Evolutionary conservation across 2,888 invertebrate genomes (phyloP), one percentile per base, ranked within the genome.

Genomic region (Cantharis lateralis): DNA sequence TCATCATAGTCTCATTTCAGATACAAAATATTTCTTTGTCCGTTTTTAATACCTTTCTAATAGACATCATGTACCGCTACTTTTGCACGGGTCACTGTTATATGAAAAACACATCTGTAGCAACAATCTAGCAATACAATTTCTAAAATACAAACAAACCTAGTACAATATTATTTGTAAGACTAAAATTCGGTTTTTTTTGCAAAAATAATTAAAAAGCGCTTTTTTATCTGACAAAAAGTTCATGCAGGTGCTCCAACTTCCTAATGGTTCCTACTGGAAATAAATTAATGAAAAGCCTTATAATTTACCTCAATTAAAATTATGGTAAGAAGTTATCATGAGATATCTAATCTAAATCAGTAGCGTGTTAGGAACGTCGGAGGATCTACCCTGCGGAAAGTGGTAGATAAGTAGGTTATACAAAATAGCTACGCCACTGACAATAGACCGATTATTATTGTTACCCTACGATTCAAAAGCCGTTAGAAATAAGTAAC

Each of bases 11-110:
- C 70, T 75, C 70, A 70, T 70, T 70, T 71, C 68, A 71, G 61
- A 28, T 68, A 71, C 70, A 62, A 75, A 75, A 70, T 71, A 75
- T 75, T 71, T 74, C 73, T 73, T 73, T 73, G 73, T 73, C 69
- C 61, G 68, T 62, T 68, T 62, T 63, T 68, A 73, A 62, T 62
- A 61, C 72, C 68, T 68, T 71, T 66, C 72, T 13, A 68, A 68
- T 48, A 64, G n/a, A 28, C 62, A 64, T 66, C 16, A 26, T 63
- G 71, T 48, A 64, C 68, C 68, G 72, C 68, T 48, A 48, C 26
- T 18, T 64, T 32, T 69, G 15, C 64, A 66, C 63, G 18, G 63
- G 63, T 63, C 63, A 63, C 63, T 18, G 63, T 63, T 63, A 16
- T 63, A 63, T 20, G 63, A 48, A 48, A 48, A 48, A 48, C 48